Base-by-base conservation (phyloP, 2,113 vertebrate genomes). In the Crotophaga sulcirostris region DNA sequence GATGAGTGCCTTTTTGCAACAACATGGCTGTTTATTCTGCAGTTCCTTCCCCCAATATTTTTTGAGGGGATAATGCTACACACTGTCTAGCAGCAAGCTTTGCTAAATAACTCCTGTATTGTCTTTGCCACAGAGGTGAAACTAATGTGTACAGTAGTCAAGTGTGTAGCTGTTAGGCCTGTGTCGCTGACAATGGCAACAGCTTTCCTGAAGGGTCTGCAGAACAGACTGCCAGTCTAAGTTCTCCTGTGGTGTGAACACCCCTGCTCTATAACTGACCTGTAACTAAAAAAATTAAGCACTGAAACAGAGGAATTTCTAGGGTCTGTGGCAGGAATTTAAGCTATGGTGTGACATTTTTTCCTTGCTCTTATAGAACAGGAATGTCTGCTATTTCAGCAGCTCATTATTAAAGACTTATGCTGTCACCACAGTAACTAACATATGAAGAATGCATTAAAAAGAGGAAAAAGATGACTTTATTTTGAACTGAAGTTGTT, bases 341-440 rank as follows among this genome's bases (percentile, higher is more conserved):
- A 15, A 70, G 69, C 69, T 75, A 25, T 75, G 64, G 60, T 86
- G 51, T 79, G 68, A 54, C 47, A 42, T 90, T 84, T 90, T 94
- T 91, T 86, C 59, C 55, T 63, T 80, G 69, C 33, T 73, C 10
- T 73, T 63, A 55, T 0, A 64, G 77, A 90, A 44, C 33, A 93
- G 72, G 69, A 90, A 63, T 96, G 59, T 42, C 52, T 86, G 4
- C 67, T 81, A 40, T 86, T 88, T 94, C 87, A 92, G 68, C 88
- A 88, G 38, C 68, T 96, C 26, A 15, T 78, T 85, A 77, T 93
- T 96, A 77, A 40, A 68, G 72, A 73, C 67, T 95, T 90, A 26
- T 3, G 16, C 68, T 84, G 60, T 97, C 33, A 3, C 72, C 85
- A 78, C 93, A 84, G 90, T 84, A 92, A 91, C 92, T 77, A 67